Percentiles rank a stretch among this genome's conserved stretches.
Conservation (phyloP, 1,140 invertebrate species). For the Steinernema feltiae region DNA sequence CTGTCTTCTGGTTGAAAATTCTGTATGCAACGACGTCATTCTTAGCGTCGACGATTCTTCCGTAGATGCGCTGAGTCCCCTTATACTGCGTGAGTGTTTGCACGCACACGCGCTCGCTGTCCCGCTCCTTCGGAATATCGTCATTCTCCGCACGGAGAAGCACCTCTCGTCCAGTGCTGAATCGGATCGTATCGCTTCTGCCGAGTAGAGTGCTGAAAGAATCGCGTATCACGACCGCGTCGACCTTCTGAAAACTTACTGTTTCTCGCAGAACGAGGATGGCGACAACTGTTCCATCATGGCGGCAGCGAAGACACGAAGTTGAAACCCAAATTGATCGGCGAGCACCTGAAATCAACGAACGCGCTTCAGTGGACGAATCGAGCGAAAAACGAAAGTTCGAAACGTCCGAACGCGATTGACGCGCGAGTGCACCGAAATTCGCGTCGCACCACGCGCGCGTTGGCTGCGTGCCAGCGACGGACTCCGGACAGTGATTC, state of each 20-base stretch:
- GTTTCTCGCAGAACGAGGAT: not conserved
- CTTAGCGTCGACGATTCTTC: not conserved
- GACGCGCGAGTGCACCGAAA: not conserved
- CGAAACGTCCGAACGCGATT: not conserved
- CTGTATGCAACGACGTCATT: not conserved
- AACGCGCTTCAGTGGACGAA: not conserved
- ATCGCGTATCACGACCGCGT: not conserved
- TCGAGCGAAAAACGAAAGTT: not conserved
- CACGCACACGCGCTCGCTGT: not conserved
- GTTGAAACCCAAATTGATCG: not conserved
- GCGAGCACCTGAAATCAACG: not conserved
- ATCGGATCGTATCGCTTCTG: not conserved
- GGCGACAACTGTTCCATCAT: not conserved
- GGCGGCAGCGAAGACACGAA: not conserved
- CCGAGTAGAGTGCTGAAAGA: not conserved
- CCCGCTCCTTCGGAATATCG: not conserved
- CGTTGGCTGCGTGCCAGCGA: not conserved
- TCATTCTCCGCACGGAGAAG: not conserved
- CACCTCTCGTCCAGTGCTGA: not conserved
- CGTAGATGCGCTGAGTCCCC: not conserved
- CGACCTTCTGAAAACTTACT: not conserved
- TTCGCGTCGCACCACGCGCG: not conserved
- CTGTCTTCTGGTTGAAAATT: not conserved
- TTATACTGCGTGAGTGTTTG: not conserved
- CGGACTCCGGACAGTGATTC: too few species aligned